These are phyloP conservation scores for Dynastes tityus DNA, from an alignment of 2,888 invertebrate species.

Conservation along the genomic window DNA sequence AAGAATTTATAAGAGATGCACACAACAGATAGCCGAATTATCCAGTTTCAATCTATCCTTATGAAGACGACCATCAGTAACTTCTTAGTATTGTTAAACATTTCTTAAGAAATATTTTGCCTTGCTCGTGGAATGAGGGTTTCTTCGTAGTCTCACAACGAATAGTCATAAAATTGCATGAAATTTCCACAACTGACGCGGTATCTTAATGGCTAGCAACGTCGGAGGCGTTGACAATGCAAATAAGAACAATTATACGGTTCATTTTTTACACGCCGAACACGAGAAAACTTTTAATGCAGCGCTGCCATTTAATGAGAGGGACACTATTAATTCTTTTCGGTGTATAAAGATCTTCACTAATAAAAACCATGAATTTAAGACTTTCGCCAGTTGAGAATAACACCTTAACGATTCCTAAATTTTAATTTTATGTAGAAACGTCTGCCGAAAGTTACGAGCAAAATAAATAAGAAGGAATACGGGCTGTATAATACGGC, in stretches of 20 bases:
- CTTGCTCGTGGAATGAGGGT: too few species aligned
- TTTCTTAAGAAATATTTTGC: too few species aligned
- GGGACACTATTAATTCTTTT: slow-evolving; percentile 48
- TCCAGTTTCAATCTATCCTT: too few species aligned
- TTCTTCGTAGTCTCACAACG: neutral
- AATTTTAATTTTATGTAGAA: slow-evolving; percentile 60
- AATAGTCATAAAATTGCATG: neutral
- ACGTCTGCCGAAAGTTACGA: slow-evolving; percentile 45
- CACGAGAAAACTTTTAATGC: slow-evolving; percentile 51
- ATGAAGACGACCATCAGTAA: too few species aligned
- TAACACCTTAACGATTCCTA: slow-evolving; percentile 60
- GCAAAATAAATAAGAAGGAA: slow-evolving; percentile 34
- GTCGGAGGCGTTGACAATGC: slow-evolving; percentile 44
- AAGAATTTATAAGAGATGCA: too few species aligned
- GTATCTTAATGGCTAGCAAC: slow-evolving; percentile 31
- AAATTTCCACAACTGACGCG: neutral
- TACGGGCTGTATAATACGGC: slow-evolving; percentile 16
- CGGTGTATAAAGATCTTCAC: slow-evolving; percentile 49
- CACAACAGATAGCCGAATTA: too few species aligned
- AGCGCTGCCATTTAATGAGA: slow-evolving; percentile 36
- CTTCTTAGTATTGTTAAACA: too few species aligned
- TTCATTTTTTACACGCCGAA: slow-evolving; percentile 46
- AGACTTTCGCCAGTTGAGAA: slow-evolving; percentile 52
- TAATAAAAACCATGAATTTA: slow-evolving; percentile 60
- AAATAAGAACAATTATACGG: slow-evolving; percentile 51